Evolutionary conservation across 1,140 invertebrate genomes (phyloP), one percentile per base, ranked within the genome.

Genomic region (Drosophila erecta): DNA sequence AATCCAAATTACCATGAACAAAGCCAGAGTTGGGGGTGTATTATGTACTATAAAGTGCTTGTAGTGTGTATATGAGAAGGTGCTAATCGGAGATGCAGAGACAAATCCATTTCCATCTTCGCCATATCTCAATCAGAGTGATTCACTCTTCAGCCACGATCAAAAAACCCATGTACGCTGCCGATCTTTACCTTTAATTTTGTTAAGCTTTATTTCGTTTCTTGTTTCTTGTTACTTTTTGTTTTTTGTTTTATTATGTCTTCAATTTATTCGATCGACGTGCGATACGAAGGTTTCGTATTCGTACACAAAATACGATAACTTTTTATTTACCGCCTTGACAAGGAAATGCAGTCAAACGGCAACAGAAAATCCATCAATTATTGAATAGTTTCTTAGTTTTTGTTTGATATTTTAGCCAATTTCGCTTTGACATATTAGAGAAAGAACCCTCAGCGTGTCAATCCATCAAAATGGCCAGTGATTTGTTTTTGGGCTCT

Each of bases 201-300:
- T 62, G 44, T 46, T 38, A 67, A 64, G 60, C 37, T 66, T 41
- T 20, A 65, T 3, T 50, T 51, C 24, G 33, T 30, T 30, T 30
- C 30, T 30, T 30, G 1, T 30, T 30, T 30, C 10, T 30, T 8
- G 30, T 30, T 30, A 8, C 3, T 14, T 17, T 17, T 44, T 14
- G 54, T 40, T 47, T 27, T 33, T n/a, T 17, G 17, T 24, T 24
- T 37, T 37, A 46, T 74, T 73, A 30, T 71, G 37, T 60, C 11
- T 74, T 30, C 5, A 74, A 62, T 55, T 64, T 56, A 64, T 74
- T 41, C 71, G 33, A n/a, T 30, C 43, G 58, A 74, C 71, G 71
- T 74, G 71, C 58, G 37, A 10, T 49, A 24, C 40, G 58, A 74
- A 74, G 71, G 71, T 74, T 74, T 71, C 46, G 27, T 37, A 33